Evolutionary conservation across 2,888 invertebrate species (phyloP), one percentile per base, ranked within the genome.

Genomic region (Magallana nippona): DNA sequence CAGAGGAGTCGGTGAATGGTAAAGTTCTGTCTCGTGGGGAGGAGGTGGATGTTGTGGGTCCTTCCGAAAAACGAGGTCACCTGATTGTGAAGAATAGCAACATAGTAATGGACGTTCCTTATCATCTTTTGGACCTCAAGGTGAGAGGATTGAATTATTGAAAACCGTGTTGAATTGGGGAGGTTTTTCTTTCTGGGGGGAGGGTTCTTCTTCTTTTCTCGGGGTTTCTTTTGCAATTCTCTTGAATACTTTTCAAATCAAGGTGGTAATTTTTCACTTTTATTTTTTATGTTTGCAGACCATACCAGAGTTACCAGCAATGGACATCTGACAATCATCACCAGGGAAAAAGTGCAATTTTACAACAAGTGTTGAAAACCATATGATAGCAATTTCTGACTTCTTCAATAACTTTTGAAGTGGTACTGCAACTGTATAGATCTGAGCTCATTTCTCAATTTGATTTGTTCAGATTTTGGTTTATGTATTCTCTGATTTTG

Each of bases 11-110:
- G 56, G 93, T 91, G 19, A 95, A 95, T n/a, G 96, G 96, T 71
- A 81, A 84, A 22, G 85, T 87, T 55, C 86, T 89, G 78, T 63
- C 79, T 95, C 95, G 55, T 94, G 98, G 98, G 83, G 98, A 98
- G 94, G 95, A 96, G 81, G 98, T 98, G 88, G 95, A 97, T 84
- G 98, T 98, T 81, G 96, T 98, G 71, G 98, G 98, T 87, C 97
- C 98, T 79, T 98, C 98, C 63, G 95, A 96, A 82, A 96, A 97
- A 84, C 96, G 97, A 90, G 98, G 98, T 0, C 97, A 97, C 95
- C 96, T 98, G 89, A 95, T 97, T 90, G 97, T 98, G 88, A 97
- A 97, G 95, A 96, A 97, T 94, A 96, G 96, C 92, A 96, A 95
- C 88, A 95, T 95, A 90, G 96, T 96, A 88, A 95, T 96, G 85